Conservation (phyloP, 2,113 vertebrate species). For the Megatriorchis doriae region DNA sequence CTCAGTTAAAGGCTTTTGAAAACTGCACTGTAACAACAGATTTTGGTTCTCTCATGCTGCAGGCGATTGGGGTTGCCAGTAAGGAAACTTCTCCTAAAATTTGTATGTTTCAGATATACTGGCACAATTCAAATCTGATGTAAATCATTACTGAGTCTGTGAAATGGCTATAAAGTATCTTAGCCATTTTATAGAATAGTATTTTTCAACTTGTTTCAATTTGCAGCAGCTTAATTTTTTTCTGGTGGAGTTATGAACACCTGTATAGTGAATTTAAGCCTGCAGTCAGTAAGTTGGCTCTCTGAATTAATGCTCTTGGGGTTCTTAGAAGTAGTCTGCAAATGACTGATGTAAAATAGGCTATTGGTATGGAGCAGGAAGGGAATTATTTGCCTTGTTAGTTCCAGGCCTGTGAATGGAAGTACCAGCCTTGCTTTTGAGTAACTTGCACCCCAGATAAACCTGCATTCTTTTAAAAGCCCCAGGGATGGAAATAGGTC, state of each 20-base stretch:
- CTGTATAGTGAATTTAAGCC: not conserved
- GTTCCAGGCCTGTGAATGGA: not conserved
- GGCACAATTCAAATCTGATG: not conserved
- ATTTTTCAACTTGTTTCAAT: constrained; percentile 11
- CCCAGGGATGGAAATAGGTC: not conserved
- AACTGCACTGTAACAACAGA: not conserved
- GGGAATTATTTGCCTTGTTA: not conserved
- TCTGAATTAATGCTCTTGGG: not conserved
- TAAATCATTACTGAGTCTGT: not conserved
- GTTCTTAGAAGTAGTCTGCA: not conserved
- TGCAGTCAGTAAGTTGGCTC: not conserved
- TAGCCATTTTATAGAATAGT: not conserved
- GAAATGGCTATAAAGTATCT: not conserved
- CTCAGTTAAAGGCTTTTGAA: not conserved
- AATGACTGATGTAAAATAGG: not conserved
- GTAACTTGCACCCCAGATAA: not conserved
- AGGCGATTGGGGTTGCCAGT: not conserved
- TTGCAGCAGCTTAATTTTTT: not conserved
- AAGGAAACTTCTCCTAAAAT: not conserved
- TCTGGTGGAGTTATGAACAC: not conserved
- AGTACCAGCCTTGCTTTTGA: not conserved
- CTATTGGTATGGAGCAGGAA: not conserved
- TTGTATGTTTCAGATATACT: not conserved
- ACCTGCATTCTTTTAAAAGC: not conserved
- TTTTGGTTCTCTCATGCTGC: not conserved